Percentiles rank a stretch among this genome's conserved stretches.
Conservation (phyloP, 2,797 vertebrate genomes). For the Peromyscus attwateri region DNA sequence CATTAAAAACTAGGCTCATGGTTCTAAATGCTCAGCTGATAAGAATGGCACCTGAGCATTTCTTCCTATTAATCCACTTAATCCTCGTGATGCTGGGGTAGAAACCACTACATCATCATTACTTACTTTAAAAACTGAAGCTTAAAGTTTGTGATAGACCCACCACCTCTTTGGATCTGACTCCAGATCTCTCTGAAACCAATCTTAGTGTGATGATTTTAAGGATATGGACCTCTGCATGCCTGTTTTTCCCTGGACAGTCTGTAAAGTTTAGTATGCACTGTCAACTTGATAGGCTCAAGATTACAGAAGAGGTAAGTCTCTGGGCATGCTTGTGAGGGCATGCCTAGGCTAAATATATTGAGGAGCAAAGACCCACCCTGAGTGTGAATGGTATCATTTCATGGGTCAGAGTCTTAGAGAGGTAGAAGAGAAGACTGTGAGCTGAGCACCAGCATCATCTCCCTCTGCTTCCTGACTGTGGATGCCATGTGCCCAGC, state of each 20-base stretch:
- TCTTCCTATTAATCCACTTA: neutral
- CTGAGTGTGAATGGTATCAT: neutral
- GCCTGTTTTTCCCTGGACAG: neutral
- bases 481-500: neutral
- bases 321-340: neutral
- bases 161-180: neutral
- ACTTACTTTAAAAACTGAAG: conserved; percentile 11
- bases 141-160: neutral
- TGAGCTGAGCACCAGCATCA: neutral
- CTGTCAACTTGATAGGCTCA: neutral
- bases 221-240: neutral
- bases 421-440: neutral
- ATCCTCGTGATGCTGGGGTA: neutral
- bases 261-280: neutral
- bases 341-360: neutral
- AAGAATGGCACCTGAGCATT: neutral
- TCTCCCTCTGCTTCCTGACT: neutral
- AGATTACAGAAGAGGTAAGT: neutral
- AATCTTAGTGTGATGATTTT: neutral
- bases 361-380: neutral
- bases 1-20: conserved; percentile 22
- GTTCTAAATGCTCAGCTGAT: neutral
- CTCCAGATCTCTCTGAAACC: neutral
- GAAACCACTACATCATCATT: neutral
- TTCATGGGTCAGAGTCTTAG: neutral